Evolutionary conservation across 2,888 invertebrate species (phyloP).

Genomic region (Gymnocheta viridis): DNA sequence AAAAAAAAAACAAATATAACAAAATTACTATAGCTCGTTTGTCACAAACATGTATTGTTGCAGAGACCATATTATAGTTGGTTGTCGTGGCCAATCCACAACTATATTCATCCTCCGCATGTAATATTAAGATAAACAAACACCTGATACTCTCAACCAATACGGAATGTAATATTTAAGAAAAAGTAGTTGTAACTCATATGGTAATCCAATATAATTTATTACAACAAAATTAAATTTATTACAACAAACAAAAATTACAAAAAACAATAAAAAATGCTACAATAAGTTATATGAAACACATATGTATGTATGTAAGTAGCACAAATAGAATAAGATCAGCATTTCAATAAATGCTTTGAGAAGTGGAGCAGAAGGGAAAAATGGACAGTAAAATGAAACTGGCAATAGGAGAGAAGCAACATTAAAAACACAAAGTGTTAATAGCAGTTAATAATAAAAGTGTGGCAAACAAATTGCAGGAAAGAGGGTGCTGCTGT

Average conservation of each 20-base stretch:
- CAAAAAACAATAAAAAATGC: not conserved
- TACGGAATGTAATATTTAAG: not conserved
- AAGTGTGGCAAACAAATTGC: conserved; percentile 17
- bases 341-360: conserved; percentile 19
- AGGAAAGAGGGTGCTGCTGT: not conserved
- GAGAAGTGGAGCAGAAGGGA: not conserved
- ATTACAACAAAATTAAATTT: conserved; percentile 35
- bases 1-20: too few species aligned
- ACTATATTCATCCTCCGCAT: not conserved
- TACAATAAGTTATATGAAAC: conserved; percentile 4
- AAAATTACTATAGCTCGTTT: too few species aligned
- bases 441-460: conserved; percentile 9
- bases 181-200: conserved; percentile 35
- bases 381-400: not conserved
- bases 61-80: not conserved
- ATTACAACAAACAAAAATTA: conserved; percentile 30
- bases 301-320: not conserved
- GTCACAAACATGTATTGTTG: not conserved
- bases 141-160: not conserved
- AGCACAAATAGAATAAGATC: conserved; percentile 28
- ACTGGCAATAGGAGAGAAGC: not conserved
- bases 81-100: not conserved
- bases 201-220: conserved; percentile 50
- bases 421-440: conserved; percentile 19
- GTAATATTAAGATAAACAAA: not conserved